phyloP scores from a whole-genome alignment of 2,113 vertebrate species.

The Acanthochromis polyacanthus region DNA sequence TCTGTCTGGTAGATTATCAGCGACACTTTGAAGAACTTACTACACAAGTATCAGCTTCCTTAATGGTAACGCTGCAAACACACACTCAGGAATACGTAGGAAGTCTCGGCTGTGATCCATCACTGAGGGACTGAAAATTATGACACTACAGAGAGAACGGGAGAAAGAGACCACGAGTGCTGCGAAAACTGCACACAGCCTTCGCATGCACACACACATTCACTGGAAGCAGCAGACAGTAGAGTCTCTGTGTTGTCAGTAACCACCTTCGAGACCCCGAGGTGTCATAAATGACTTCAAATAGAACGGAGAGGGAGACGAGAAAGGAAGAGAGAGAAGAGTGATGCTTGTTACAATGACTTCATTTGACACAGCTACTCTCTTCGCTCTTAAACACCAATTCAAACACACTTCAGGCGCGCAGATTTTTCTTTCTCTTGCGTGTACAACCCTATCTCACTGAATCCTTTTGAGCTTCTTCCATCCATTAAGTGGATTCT shows the following conservation, averaged over 20 bases:
- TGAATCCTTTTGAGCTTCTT: slow-evolving; percentile 9
- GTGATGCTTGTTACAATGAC: slow-evolving; percentile 52
- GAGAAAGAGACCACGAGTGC: slow-evolving; percentile 9
- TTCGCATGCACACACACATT: background rate
- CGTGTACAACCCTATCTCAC: background rate
- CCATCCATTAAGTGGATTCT: slow-evolving; percentile 45
- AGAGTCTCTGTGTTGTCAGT: slow-evolving; percentile 66
- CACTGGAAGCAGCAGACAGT: slow-evolving; percentile 45
- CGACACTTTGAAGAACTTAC: slow-evolving; percentile 54
- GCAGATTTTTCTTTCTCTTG: background rate
- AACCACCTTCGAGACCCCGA: slow-evolving; percentile 69
- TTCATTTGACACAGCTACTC: slow-evolving; percentile 53
- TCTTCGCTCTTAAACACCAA: slow-evolving; percentile 37
- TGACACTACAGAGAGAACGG: slow-evolving; percentile 53
- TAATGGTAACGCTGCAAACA: slow-evolving; percentile 12
- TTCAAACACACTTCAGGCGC: slow-evolving; percentile 16
- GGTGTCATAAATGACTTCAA: slow-evolving; percentile 74
- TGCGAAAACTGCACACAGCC: slow-evolving; percentile 8
- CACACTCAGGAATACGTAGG: slow-evolving; percentile 39
- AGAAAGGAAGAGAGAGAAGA: slow-evolving; percentile 46
- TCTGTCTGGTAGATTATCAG: slow-evolving; percentile 44
- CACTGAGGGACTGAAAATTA: slow-evolving; percentile 56
- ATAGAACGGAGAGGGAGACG: slow-evolving; percentile 43
- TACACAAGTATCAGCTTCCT: slow-evolving; percentile 16
- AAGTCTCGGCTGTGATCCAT: slow-evolving; percentile 67